These are phyloP conservation scores for Crocallis elinguaria DNA, from an alignment of 2,888 invertebrate genomes.

Conservation along the genomic window DNA sequence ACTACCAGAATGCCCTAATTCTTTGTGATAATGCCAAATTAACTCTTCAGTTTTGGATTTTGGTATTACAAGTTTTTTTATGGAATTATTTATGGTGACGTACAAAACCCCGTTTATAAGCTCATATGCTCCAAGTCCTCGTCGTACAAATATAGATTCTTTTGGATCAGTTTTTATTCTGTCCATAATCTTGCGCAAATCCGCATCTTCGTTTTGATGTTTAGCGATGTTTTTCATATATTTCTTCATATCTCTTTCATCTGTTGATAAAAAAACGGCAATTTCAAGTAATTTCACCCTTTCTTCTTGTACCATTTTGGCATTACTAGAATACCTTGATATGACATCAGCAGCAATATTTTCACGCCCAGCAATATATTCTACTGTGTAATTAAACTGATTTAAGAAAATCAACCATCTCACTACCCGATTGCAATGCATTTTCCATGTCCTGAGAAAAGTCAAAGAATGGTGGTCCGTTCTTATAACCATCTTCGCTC, in stretches of 20 bases:
- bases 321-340: not conserved
- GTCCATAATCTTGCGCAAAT: not conserved
- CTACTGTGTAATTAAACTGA: slow-evolving; percentile 3
- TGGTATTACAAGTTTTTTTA: not conserved
- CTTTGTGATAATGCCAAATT: too few species aligned
- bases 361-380: not conserved
- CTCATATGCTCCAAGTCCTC: too few species aligned
- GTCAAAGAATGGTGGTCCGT: not conserved
- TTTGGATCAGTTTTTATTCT: not conserved
- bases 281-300: too few species aligned
- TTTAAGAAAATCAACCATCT: not conserved
- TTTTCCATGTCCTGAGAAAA: not conserved
- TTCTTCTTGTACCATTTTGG: too few species aligned
- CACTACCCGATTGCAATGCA: not conserved
- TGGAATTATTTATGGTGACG: not conserved
- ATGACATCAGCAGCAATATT: not conserved
- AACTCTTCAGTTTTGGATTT: too few species aligned
- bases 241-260: not conserved
- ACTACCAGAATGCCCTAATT: too few species aligned
- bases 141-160: too few species aligned
- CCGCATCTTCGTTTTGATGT: not conserved
- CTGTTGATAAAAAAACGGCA: too few species aligned
- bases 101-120: not conserved
- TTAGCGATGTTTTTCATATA: not conserved
- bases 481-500: not conserved